Evolutionary conservation across 2,113 vertebrate genomes (phyloP), one percentile per base, ranked within the genome.

Genomic region (Lamprotornis superbus): DNA sequence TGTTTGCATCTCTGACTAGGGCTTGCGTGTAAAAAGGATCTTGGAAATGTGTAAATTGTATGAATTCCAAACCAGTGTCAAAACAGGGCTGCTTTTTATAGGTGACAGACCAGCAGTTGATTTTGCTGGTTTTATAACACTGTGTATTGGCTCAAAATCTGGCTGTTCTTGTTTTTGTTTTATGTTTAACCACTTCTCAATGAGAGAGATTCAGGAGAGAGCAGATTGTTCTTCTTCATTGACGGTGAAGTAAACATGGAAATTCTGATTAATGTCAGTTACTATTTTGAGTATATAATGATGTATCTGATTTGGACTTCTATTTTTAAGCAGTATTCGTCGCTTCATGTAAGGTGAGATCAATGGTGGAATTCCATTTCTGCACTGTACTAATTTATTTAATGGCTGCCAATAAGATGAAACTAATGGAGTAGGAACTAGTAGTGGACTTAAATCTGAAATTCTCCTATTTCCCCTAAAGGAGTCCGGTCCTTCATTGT

Each of bases 321-420:
- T 81, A 3, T 78, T 95, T 87, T 80, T 95, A 86, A 95, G 75
- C 84, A 90, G 94, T 96, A 77, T 92, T 94, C 42, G 73, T 92
- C 1, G 44, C 89, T 89, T 92, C 1, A 8, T 81, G 28, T 87
- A 92, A 89, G 64, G 60, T 95, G 83, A 82, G 65, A 90, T 93
- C 85, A 67, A 18, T 83, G 85, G 64, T 95, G 88, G 90, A 80
- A 92, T 70, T 83, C 74, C 25, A 47, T 92, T 94, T 93, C 81
- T 96, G 82, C 90, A 96, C 91, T 94, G 83, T 86, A 89, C 47
- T 95, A 53, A 89, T 91, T 95, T 88, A 93, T 85, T 95, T 91
- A 87, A 84, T 85, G 75, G 50, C 52, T 95, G 75, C 77, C 87
- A 96, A 78, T 53, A 79, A 86, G 87, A 70, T 82, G 22, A 82